phyloP scores from a whole-genome alignment of 2,888 invertebrate genomes.

The Tenthredo scrophulariae region DNA sequence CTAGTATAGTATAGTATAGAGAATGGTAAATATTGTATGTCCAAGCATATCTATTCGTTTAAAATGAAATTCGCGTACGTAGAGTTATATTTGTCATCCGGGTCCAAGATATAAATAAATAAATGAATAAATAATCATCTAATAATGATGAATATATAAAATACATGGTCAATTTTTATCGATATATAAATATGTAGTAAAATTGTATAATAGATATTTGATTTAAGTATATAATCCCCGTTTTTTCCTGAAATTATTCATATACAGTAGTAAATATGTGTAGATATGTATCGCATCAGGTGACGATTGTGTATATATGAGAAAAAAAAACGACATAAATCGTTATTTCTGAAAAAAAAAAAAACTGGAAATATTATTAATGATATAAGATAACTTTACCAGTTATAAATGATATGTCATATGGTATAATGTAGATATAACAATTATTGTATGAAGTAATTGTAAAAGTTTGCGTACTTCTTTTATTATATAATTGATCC shows the following conservation, averaged over 20 bases:
- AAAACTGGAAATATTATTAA: not conserved
- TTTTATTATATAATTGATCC: not conserved
- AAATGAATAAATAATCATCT: not conserved
- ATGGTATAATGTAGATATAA: not conserved
- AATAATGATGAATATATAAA: slow-evolving; percentile 1
- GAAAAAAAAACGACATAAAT: not conserved
- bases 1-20: not conserved
- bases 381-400: not conserved
- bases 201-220: not conserved
- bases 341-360: not conserved
- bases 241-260: not conserved
- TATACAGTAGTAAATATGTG: not conserved
- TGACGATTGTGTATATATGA: not conserved
- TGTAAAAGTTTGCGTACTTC: not conserved
- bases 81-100: slow-evolving; percentile 23
- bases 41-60: slow-evolving; percentile 17
- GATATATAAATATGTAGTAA: slow-evolving; percentile 11
- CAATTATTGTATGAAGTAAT: not conserved
- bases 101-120: slow-evolving; percentile 34
- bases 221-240: not conserved
- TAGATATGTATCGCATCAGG: not conserved
- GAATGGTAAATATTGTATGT: not conserved
- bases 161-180: slow-evolving; percentile 50
- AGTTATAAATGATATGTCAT: not conserved
- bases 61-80: slow-evolving; percentile 3